These are phyloP conservation scores for Lithobates pipiens DNA, from an alignment of 2,797 vertebrate genomes.

Conservation along the genomic window DNA sequence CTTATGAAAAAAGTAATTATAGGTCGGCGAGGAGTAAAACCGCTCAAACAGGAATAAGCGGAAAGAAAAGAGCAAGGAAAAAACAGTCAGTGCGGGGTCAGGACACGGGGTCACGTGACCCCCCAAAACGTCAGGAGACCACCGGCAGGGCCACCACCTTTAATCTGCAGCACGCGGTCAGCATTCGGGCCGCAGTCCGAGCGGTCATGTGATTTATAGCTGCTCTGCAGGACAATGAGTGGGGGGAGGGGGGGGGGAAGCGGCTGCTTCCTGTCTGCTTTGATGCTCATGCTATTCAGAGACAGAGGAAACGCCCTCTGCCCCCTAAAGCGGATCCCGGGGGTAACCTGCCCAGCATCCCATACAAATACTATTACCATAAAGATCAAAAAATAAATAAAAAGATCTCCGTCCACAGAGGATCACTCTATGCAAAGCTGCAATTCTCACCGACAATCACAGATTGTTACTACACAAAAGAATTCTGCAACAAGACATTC, in stretches of 20 bases:
- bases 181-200: not conserved
- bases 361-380: not conserved
- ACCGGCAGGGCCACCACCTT: no score
- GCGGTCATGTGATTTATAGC: not conserved
- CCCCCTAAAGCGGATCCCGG: not conserved
- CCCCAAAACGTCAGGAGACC: no score
- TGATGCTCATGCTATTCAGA: constrained; percentile 1
- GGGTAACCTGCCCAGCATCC: not conserved
- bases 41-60: not conserved
- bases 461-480: no score
- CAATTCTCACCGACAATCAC: no score
- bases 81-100: not conserved
- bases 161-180: not conserved
- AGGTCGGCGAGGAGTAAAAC: not conserved
- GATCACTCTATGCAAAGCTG: no score
- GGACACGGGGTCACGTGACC: not conserved
- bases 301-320: not conserved
- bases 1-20: not conserved
- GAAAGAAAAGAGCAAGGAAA: not conserved
- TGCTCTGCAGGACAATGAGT: not conserved
- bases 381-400: no score
- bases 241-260: no score
- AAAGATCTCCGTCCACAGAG: no score
- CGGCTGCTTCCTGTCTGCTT: constrained; percentile 11
- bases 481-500: no score